Evolutionary conservation across 2,888 invertebrate genomes (phyloP).

Genomic region (Marronus borbonicus): DNA sequence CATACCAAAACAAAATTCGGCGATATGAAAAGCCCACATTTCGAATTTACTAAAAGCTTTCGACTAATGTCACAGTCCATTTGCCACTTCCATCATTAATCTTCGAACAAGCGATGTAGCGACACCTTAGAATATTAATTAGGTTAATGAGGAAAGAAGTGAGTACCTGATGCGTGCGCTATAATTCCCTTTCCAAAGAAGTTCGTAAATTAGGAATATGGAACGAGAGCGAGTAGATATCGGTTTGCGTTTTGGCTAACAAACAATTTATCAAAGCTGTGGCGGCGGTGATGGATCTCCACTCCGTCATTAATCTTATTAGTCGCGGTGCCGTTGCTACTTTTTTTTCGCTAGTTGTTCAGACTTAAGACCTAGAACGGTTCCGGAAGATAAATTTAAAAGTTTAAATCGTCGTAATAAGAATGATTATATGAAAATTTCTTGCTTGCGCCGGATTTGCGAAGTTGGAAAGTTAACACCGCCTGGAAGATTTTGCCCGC

Average conservation of each 20-base stretch:
- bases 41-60: not conserved
- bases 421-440: constrained; percentile 41
- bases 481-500: not conserved
- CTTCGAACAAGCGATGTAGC: not conserved
- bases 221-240: not conserved
- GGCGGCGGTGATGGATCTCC: constrained; percentile 27
- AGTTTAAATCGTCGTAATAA: constrained; percentile 41
- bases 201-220: not conserved
- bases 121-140: constrained; percentile 37
- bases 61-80: too few species aligned
- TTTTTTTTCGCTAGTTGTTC: constrained; percentile 16
- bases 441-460: not conserved
- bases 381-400: constrained; percentile 42
- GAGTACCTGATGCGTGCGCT: not conserved
- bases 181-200: not conserved
- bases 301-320: constrained; percentile 40
- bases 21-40: not conserved
- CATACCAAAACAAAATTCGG: not conserved
- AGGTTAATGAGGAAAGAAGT: constrained; percentile 24
- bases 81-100: not conserved
- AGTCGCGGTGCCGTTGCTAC: not conserved
- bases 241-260: not conserved
- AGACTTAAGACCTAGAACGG: constrained; percentile 14
- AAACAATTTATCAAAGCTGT: constrained; percentile 42
- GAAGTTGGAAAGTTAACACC: constrained; percentile 28